These are phyloP conservation scores for Hemichromis elongatus DNA, from an alignment of 2,113 vertebrate genomes.

Conservation along the genomic window DNA sequence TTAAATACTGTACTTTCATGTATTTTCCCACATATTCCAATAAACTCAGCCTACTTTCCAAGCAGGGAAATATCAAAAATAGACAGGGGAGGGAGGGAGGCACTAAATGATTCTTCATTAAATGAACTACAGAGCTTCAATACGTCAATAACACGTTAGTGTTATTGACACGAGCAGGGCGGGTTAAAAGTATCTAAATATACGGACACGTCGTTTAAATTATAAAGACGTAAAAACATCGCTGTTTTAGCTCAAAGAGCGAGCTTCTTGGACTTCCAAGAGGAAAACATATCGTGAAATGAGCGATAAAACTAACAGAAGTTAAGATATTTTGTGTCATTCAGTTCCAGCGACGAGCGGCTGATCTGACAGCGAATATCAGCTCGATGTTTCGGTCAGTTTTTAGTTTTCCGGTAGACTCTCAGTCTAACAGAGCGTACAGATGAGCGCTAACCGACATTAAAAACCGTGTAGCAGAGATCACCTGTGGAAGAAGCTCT, in stretches of 20 bases:
- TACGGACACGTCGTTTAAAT: background rate
- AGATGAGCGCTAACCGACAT: accelerated
- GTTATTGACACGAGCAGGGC: accelerated
- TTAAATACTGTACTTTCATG: background rate
- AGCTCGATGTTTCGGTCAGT: background rate
- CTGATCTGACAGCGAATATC: background rate
- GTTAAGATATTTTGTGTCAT: background rate
- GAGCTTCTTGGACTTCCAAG: background rate
- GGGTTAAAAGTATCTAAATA: background rate
- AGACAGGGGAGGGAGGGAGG: accelerated
- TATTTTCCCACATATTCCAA: background rate
- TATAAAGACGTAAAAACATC: background rate
- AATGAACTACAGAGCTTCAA: background rate
- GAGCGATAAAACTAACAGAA: background rate
- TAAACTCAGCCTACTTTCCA: background rate
- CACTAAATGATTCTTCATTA: background rate
- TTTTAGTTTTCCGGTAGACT: background rate
- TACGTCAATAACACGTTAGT: background rate
- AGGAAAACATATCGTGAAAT: background rate
- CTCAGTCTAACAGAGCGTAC: background rate
- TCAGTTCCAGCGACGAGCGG: background rate
- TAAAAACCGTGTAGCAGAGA: accelerated
- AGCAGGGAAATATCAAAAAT: background rate
- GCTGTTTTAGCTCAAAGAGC: background rate
- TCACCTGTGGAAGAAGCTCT: slow-evolving; percentile 50